Evolutionary conservation across 2,888 invertebrate species (phyloP), one percentile per base, ranked within the genome.

Genomic region (Microctonus hyperodae): DNA sequence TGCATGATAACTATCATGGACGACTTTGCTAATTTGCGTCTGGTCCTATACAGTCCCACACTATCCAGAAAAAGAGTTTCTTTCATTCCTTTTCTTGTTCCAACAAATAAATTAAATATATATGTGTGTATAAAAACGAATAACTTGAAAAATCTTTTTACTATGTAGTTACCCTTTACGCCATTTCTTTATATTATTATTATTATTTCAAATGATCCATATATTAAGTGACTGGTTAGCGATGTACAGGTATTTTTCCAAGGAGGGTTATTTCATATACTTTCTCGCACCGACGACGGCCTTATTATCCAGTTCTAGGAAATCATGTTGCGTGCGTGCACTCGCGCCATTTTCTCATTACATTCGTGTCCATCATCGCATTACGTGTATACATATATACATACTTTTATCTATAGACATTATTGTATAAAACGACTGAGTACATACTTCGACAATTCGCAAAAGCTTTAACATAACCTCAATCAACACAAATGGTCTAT

Each of bases 1-100:
- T 6, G 7, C 69, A 59, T 63, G 72, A 73, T 72, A 64, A 64
- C 68, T 72, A 72, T 72, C 73, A 64, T 66, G 65, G 58, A 66
- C 64, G 70, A 69, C 64, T 69, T 64, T 61, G 72, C 73, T 73
- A 72, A 72, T 72, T 73, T 71, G 70, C 70, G 70, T 73, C 70
- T 72, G 72, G 72, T 67, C 69, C 70, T 65, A 37, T 40, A 44
- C 55, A 53, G 53, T 56, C 60, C 55, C n/a, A n/a, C n/a, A 64
- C 40, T 56, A 37, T 28, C 48, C 35, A 65, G 48, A 67, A 56
- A 20, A 59, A 58, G 60, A n/a, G n/a, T n/a, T n/a, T n/a, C n/a
- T n/a, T n/a, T n/a, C n/a, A n/a, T n/a, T n/a, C n/a, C n/a, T n/a
- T 28, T 28, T 28, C 28, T 28, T 28, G 28, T 28, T 51, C 50